A percentile compares a stretch with the other conserved stretches of the same genome.
Evolutionary conservation across 2,797 vertebrate species (phyloP).

Genomic region (Iguana delicatissima): DNA sequence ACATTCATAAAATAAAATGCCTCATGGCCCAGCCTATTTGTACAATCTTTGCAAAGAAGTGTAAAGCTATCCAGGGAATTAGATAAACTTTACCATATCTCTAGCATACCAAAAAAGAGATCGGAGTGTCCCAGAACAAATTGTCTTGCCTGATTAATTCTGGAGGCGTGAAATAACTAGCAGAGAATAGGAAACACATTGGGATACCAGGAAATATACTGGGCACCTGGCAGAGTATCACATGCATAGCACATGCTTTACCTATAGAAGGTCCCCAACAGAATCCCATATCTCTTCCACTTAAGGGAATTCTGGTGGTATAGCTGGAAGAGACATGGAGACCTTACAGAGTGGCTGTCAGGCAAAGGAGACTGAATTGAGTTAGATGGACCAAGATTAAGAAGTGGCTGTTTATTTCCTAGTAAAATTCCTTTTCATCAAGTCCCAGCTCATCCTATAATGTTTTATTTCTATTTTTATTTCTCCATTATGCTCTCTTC

Average conservation of each 20-base stretch:
- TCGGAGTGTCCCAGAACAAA: too few species aligned
- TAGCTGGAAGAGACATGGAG: not conserved
- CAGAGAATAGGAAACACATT: too few species aligned
- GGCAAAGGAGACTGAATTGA: not conserved
- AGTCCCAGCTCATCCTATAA: not conserved
- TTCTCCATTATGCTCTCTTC: not conserved
- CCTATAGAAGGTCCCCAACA: not conserved
- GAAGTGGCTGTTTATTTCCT: not conserved
- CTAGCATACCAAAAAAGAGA: too few species aligned
- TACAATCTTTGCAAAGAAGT: not conserved
- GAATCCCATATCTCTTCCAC: not conserved
- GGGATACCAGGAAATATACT: too few species aligned
- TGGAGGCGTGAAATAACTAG: too few species aligned
- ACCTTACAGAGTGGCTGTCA: not conserved
- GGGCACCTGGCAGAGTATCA: too few species aligned
- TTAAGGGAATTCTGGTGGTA: not conserved
- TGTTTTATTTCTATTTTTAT: not conserved
- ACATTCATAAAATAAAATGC: not conserved
- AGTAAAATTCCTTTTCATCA: not conserved
- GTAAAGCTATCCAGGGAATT: not conserved
- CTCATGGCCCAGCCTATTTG: not conserved
- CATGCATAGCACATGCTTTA: too few species aligned
- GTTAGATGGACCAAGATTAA: not conserved
- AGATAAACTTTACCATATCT: not conserved
- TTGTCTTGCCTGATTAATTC: too few species aligned